phyloP scores from a whole-genome alignment of 2,888 invertebrate species.

The Amphipoea lucens region DNA sequence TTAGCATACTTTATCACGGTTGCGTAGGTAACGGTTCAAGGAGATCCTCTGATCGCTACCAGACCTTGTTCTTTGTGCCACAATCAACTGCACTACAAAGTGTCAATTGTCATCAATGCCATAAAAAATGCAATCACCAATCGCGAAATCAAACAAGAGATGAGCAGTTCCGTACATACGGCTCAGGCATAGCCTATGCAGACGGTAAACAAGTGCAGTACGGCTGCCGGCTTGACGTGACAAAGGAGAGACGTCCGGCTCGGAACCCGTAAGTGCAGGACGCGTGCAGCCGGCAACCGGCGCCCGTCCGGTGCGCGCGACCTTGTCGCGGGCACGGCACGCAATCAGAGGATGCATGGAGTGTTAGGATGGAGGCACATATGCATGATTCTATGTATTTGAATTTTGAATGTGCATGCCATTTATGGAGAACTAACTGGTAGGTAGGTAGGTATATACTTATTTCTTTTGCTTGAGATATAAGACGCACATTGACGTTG shows the following conservation, averaged over 20 bases:
- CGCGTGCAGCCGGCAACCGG: conserved; percentile 57
- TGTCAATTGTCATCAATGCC: not conserved
- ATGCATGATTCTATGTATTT: conserved; percentile 19
- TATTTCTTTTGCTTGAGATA: conserved; percentile 1
- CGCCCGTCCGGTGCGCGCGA: conserved; percentile 46
- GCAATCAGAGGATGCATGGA: conserved; percentile 34
- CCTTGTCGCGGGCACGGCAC: conserved; percentile 54
- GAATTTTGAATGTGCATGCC: conserved; percentile 2
- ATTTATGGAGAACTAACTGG: not conserved
- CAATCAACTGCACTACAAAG: not conserved
- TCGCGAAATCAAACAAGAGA: conserved; percentile 29
- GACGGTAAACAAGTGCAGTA: conserved; percentile 49
- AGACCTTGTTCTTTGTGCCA: not conserved
- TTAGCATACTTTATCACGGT: not conserved
- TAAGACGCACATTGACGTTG: not conserved
- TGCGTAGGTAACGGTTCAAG: not conserved
- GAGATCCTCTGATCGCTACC: not conserved
- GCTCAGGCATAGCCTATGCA: conserved; percentile 11
- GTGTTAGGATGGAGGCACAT: conserved; percentile 16
- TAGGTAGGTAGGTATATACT: not conserved
- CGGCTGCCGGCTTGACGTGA: conserved; percentile 38
- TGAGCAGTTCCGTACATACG: conserved; percentile 5
- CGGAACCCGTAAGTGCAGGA: conserved; percentile 68
- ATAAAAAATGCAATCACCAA: conserved; percentile 28
- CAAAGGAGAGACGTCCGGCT: conserved; percentile 65